These are phyloP conservation scores for Pedetes capensis DNA, from an alignment of 2,113 vertebrate species.

Conservation along the genomic window DNA sequence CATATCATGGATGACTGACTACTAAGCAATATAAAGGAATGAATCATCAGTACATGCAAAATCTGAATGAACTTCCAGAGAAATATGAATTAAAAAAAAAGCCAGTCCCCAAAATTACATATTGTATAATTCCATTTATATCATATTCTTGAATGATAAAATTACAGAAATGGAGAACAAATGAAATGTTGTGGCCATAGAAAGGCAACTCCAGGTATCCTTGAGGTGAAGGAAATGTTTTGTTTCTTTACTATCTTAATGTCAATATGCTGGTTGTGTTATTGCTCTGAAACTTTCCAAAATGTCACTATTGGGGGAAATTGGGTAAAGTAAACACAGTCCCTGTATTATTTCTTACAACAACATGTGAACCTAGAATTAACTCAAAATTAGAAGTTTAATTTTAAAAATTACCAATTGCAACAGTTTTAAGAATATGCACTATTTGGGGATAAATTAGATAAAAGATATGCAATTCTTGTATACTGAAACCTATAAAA, in stretches of 20 bases:
- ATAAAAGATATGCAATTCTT: background rate
- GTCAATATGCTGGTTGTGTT: background rate
- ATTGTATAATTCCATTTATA: background rate
- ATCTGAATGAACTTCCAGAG: background rate
- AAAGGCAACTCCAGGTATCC: background rate
- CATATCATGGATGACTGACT: background rate
- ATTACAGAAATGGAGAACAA: background rate
- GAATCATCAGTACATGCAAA: background rate
- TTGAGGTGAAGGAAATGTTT: background rate
- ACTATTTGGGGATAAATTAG: background rate
- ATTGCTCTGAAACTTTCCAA: background rate
- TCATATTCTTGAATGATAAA: background rate
- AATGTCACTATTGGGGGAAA: background rate
- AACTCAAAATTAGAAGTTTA: constrained; percentile 16
- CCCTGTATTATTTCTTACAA: too few species aligned
- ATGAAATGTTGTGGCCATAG: background rate
- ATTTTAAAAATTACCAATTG: background rate
- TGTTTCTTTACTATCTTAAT: background rate
- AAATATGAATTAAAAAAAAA: background rate
- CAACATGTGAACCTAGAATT: background rate
- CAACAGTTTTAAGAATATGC: background rate
- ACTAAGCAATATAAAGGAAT: background rate
- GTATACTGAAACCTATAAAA: background rate
- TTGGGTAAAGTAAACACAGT: background rate
- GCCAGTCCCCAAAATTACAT: background rate